A percentile compares a stretch with the other conserved stretches of the same genome.
Evolutionary conservation across 2,113 vertebrate species (phyloP).

Genomic region (Brevimyrus niger): DNA sequence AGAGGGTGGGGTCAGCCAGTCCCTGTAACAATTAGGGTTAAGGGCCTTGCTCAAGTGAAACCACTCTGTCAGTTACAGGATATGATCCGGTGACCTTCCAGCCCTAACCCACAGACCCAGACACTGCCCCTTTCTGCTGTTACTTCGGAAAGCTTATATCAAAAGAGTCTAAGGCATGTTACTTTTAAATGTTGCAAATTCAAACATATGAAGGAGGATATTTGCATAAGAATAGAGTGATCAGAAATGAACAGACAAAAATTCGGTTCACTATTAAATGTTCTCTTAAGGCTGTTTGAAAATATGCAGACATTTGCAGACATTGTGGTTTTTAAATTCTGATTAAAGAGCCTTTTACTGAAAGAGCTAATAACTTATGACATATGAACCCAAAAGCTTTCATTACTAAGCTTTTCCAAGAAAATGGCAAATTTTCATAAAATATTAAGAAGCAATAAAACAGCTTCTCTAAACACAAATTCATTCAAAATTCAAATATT

Average conservation of each 20-base stretch:
- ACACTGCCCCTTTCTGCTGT: not conserved
- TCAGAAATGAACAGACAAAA: not conserved
- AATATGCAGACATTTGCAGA: not conserved
- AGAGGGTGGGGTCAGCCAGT: not conserved
- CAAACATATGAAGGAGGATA: not conserved
- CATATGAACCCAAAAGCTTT: not conserved
- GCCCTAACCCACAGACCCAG: not conserved
- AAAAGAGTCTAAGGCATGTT: not conserved
- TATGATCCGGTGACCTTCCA: not conserved
- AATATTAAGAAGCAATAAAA: not conserved
- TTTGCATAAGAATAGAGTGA: not conserved
- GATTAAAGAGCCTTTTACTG: not conserved
- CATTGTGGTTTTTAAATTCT: not conserved
- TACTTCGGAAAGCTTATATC: not conserved
- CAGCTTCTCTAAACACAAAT: not conserved
- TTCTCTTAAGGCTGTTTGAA: not conserved
- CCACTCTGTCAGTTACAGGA: not conserved
- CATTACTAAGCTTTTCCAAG: not conserved
- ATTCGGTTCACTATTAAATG: not conserved
- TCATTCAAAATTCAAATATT: not conserved
- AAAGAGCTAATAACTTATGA: not conserved
- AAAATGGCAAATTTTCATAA: not conserved
- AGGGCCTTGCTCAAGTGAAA: not conserved
- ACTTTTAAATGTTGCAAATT: not conserved
- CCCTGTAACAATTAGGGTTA: not conserved